Base-by-base conservation (phyloP, 2,797 vertebrate genomes). In the Choloepus didactylus region DNA sequence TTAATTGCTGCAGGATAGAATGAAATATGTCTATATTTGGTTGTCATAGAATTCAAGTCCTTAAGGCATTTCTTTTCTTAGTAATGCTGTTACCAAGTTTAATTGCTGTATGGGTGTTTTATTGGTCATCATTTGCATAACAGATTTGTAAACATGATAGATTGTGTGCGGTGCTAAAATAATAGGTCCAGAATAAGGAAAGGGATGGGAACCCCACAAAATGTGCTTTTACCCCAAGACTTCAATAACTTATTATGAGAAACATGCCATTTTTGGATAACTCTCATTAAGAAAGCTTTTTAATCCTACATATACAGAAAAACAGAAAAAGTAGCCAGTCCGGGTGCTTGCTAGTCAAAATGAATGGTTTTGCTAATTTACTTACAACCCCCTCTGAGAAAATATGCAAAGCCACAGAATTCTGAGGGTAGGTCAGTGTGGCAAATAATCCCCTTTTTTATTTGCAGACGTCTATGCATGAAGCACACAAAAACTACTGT, bases 81-180 rank as follows among this genome's bases (percentile, higher is more conserved):
- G 97, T 97, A 98, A 98, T 97, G 96, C 96, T 98, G 97, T 98
- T 97, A 98, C 96, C 93, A 98, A 96, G 97, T 97, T 97, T 97
- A 98, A 97, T 98, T 97, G 93, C 96, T 96, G 89, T 95, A 93
- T 97, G 96, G 85, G 73, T 97, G 79, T 95, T 95, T 85, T 80
- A 0, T 96, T 97, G 96, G 96, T 85, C 97, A 80, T 29, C 11
- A 38, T 12, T 11, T 75, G 23, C 27, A 97, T 98, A 96, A 95
- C 95, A 97, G 88, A 97, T 98, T 97, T 98, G 97, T 98, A 98
- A 98, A 98, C 97, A 97, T 70, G 96, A 93, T 62, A 97, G 96
- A 97, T 96, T 97, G 76, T 97, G 97, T 97, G 92, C 97, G 92
- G 91, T 96, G 95, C 97, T 97, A 97, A 49, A 44, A 82, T 44